These are phyloP conservation scores for Notodromas monacha DNA, from an alignment of 2,888 invertebrate genomes.

Conservation along the genomic window DNA sequence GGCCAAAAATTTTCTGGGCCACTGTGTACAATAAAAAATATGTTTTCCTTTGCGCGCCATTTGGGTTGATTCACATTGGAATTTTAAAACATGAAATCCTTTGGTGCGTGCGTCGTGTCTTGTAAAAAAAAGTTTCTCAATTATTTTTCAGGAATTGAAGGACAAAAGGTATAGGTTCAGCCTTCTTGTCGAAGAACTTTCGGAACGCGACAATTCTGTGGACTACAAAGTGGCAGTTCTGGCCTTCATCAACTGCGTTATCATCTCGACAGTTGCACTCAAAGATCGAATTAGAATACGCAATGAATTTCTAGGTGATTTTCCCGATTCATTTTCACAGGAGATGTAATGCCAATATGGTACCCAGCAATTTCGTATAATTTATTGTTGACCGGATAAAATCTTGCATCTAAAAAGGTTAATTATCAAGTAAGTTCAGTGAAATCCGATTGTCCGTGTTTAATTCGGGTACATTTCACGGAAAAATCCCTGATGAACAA, in stretches of 20 bases:
- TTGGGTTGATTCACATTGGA: too few relatives aligned
- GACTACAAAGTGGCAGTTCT: slow-evolving; percentile 71
- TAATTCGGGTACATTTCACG: too few relatives aligned
- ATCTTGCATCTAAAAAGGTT: too few relatives aligned
- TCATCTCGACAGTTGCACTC: slow-evolving; percentile 55
- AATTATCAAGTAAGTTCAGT: too few relatives aligned
- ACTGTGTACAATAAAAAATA: too few relatives aligned
- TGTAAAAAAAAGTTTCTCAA: too few relatives aligned
- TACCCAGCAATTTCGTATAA: background rate
- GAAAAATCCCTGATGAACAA: too few relatives aligned
- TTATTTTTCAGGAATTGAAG: slow-evolving; percentile 46
- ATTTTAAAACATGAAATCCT: too few relatives aligned
- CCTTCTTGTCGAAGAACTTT: slow-evolving; percentile 57
- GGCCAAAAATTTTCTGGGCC: too few relatives aligned
- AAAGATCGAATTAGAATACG: slow-evolving; percentile 56
- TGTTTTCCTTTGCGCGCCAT: too few relatives aligned
- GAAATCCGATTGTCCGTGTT: too few relatives aligned
- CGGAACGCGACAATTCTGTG: slow-evolving; percentile 35
- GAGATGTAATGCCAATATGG: slow-evolving; percentile 1
- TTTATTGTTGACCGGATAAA: background rate
- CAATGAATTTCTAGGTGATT: slow-evolving; percentile 75
- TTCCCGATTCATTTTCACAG: background rate
- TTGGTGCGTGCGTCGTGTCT: too few relatives aligned
- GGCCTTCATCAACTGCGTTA: slow-evolving; percentile 79
- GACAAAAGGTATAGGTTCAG: slow-evolving; percentile 58